Evolutionary conservation across 2,113 vertebrate genomes (phyloP), one percentile per base, ranked within the genome.

Genomic region (Lepus europaeus): DNA sequence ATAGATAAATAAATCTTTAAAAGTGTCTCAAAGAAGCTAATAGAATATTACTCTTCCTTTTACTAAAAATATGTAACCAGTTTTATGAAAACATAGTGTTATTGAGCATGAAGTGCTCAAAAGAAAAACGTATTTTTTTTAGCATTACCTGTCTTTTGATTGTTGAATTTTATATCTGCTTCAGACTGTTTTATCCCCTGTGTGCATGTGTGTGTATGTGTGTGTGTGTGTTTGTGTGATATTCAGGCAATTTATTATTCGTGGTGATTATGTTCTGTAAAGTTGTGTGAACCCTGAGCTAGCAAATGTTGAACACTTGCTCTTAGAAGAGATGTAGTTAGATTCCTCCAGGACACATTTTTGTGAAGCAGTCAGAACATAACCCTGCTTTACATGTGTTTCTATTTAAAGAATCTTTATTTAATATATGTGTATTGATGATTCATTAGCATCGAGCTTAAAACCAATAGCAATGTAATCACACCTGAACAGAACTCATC

Each of bases 31-130:
- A 45, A 77, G 61, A 90, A 76, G 39, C 74, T 77, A n/a, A 76
- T 74, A 49, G n/a, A 79, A 84, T 93, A 68, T 25, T 69, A 16
- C 59, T n/a, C 53, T 94, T 83, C 14, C 29, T 91, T 93, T 94
- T 45, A 45, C 39, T 76, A 33, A 77, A 61, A n/a, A 31, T 17
- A 27, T 72, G 33, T 53, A 81, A 16, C 73, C 23, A 78, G 2
- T 76, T 91, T 61, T 33, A 81, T 19, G 7, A 53, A 29, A 69
- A 33, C 14, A 63, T 9, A 68, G 2, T 70, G 31, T 77, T 92
- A 72, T 88, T 79, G 31, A 59, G 16, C 36, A 90, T 51, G 5
- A 83, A 82, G 25, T 70, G 5, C 80, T 95, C 39, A 17, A n/a
- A 4, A 25, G 27, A 17, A 83, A 66, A 94, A 53, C 19, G n/a